phyloP scores from a whole-genome alignment of 2,888 invertebrate species.

The Caenorhabditis sinica region DNA sequence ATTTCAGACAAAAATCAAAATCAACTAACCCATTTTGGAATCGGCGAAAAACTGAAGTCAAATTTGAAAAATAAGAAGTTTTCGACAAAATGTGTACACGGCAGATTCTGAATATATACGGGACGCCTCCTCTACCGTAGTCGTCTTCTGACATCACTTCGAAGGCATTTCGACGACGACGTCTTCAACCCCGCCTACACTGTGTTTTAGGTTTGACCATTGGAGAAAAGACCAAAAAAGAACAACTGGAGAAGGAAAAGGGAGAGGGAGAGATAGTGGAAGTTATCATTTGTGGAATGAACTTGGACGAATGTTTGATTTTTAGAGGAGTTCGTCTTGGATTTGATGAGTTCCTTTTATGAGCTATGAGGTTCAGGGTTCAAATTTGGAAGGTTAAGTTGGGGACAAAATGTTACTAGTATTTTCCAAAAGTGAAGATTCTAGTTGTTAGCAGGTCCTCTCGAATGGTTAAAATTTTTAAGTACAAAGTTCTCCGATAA shows the following conservation, averaged over 20 bases:
- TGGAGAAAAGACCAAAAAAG: slow-evolving; percentile 51
- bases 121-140: slow-evolving; percentile 41
- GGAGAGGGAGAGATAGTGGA: neutral
- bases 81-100: neutral
- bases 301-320: slow-evolving; percentile 45
- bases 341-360: neutral
- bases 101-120: slow-evolving; percentile 35
- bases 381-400: too few species aligned
- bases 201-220: slow-evolving; percentile 41
- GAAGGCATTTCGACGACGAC: neutral
- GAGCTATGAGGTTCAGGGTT: too few species aligned
- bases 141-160: slow-evolving; percentile 34
- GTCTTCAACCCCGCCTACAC: slow-evolving; percentile 37
- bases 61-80: slow-evolving; percentile 18
- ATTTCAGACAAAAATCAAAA: neutral
- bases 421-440: too few species aligned
- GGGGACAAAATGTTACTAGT: too few species aligned
- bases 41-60: neutral
- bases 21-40: slow-evolving; percentile 50
- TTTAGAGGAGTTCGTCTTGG: slow-evolving; percentile 9
- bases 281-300: slow-evolving; percentile 31
- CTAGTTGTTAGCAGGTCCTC: too few species aligned
- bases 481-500: too few species aligned
- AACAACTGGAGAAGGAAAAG: slow-evolving; percentile 48
- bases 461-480: too few species aligned